These are phyloP conservation scores for Aphis gossypii DNA, from an alignment of 1,140 invertebrate genomes.

Conservation along the genomic window DNA sequence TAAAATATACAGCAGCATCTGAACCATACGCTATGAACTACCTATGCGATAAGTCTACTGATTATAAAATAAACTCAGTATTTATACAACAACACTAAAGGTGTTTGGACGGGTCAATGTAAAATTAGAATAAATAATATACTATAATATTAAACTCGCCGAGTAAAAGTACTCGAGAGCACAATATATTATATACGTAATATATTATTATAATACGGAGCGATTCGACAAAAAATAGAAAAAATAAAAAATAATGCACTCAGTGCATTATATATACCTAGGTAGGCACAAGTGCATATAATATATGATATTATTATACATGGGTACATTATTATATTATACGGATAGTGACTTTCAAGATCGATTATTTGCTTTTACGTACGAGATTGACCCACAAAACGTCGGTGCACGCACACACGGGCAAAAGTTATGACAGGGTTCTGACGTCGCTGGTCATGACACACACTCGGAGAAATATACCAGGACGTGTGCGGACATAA, in stretches of 20 bases:
- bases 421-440: conserved; percentile 32
- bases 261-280: neutral
- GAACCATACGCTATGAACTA: neutral
- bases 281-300: neutral
- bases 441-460: conserved; percentile 26
- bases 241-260: neutral
- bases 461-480: neutral
- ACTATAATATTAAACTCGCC: neutral
- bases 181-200: neutral
- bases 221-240: neutral
- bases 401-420: neutral
- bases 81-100: neutral
- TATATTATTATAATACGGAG: neutral
- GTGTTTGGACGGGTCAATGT: neutral
- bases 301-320: neutral
- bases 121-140: neutral
- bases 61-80: neutral
- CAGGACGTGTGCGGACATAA: conserved; percentile 31
- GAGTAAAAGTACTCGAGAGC: neutral
- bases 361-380: conserved; percentile 44
- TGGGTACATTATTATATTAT: neutral
- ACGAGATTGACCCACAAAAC: conserved; percentile 38
- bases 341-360: conserved; percentile 13
- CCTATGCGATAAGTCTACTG: neutral
- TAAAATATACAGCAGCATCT: neutral